Evolutionary conservation across 2,888 invertebrate species (phyloP).

Genomic region (Mactromeris polynyma): DNA sequence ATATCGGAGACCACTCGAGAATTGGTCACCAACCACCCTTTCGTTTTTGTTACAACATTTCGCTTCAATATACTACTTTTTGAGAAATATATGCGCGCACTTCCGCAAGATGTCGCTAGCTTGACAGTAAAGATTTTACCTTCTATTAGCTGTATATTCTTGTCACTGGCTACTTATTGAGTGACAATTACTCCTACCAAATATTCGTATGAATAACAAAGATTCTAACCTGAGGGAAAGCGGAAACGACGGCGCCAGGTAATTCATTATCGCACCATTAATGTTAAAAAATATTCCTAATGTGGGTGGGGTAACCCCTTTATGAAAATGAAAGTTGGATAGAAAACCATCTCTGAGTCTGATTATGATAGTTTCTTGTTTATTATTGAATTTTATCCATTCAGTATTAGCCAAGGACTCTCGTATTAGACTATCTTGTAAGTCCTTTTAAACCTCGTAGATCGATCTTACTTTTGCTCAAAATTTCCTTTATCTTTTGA

Average conservation of each 20-base stretch:
- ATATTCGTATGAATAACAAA: slow-evolving; percentile 85
- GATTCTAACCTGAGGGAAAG: slow-evolving; percentile 79
- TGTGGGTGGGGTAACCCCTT: slow-evolving; percentile 60
- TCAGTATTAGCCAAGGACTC: too few species aligned
- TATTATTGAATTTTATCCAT: too few species aligned
- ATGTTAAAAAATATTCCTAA: not conserved
- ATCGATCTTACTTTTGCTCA: too few species aligned
- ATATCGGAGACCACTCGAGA: too few species aligned
- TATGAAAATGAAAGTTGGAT: slow-evolving; percentile 16
- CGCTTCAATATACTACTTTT: not conserved
- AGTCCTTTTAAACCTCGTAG: too few species aligned
- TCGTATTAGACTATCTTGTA: too few species aligned
- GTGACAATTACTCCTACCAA: slow-evolving; percentile 28
- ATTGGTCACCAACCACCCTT: not conserved
- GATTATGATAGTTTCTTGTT: not conserved
- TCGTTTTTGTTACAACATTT: not conserved
- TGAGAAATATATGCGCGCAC: not conserved
- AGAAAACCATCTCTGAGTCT: too few species aligned
- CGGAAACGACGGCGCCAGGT: slow-evolving; percentile 85
- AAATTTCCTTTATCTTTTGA: too few species aligned
- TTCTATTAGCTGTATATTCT: not conserved
- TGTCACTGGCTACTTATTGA: not conserved
- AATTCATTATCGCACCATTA: not conserved
- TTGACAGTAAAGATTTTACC: slow-evolving; percentile 48
- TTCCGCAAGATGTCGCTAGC: slow-evolving; percentile 61